Conservation (phyloP, 1,140 invertebrate genomes). For the Sweltsa coloradensis region DNA sequence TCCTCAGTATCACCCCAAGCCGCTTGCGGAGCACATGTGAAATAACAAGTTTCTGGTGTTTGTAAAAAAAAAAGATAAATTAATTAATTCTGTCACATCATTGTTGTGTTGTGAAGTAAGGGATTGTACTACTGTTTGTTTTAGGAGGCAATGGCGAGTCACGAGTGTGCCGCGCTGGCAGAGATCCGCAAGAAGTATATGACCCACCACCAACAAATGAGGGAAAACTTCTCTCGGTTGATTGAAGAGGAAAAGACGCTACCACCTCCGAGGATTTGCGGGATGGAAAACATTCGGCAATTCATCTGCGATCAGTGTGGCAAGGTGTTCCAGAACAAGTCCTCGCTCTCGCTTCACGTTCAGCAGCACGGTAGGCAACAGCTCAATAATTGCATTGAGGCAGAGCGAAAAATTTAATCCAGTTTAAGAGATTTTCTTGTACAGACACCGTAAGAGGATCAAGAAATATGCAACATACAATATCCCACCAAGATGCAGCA, state of each 20-base stretch:
- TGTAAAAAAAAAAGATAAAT: too few relatives aligned
- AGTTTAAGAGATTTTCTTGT: neutral
- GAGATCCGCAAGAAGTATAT: neutral
- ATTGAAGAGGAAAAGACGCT: neutral
- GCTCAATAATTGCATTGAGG: neutral
- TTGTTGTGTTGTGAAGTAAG: too few relatives aligned
- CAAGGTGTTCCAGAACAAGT: conserved; percentile 19
- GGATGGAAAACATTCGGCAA: too few relatives aligned
- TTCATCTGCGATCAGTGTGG: conserved; percentile 23
- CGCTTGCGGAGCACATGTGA: too few relatives aligned
- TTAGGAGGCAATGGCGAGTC: too few relatives aligned
- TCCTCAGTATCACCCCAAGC: too few relatives aligned
- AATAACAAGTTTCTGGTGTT: too few relatives aligned
- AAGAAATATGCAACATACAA: neutral
- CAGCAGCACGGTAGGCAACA: conserved; percentile 14
- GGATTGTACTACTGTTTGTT: too few relatives aligned
- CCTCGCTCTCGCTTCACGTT: conserved; percentile 21
- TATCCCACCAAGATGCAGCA: neutral
- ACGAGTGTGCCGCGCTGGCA: neutral
- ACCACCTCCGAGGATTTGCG: neutral
- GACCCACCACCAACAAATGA: neutral
- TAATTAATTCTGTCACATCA: too few relatives aligned
- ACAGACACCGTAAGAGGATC: neutral
- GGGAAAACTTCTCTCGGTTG: neutral
- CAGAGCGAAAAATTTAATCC: neutral